Conservation (phyloP, 2,888 invertebrate species). For the Cheilosia impressa region DNA sequence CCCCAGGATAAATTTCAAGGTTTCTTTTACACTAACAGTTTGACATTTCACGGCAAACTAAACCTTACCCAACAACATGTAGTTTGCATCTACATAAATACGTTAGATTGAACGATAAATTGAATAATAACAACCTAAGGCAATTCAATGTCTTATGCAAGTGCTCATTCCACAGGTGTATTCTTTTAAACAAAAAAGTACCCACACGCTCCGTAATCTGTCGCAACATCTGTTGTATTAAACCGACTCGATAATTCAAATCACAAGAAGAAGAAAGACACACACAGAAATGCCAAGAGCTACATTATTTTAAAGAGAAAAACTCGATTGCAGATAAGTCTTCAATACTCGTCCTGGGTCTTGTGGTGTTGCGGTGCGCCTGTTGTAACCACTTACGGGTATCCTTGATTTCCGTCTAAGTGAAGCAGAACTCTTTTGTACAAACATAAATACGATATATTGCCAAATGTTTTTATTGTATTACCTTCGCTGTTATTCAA, state of each 20-base stretch:
- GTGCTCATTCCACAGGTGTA: background rate
- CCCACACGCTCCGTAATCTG: background rate
- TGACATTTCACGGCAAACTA: no score
- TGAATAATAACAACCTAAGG: conserved; percentile 8
- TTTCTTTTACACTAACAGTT: no score
- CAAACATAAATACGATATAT: conserved; percentile 33
- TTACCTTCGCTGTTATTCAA: conserved; percentile 50
- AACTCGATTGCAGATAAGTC: conserved; percentile 32
- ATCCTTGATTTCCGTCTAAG: conserved; percentile 56
- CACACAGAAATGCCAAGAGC: background rate
- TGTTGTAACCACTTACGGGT: conserved; percentile 40
- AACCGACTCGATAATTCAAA: conserved; percentile 14
- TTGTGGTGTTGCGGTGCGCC: conserved; percentile 22
- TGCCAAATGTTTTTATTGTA: conserved; percentile 9
- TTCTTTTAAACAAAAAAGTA: background rate
- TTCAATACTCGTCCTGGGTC: background rate
- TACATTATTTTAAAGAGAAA: conserved; percentile 5
- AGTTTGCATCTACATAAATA: background rate
- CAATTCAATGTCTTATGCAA: background rate
- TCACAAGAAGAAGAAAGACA: background rate
- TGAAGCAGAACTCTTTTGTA: conserved; percentile 51
- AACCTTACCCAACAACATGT: no score
- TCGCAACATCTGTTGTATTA: conserved; percentile 9
- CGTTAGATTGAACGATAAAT: conserved; percentile 1
- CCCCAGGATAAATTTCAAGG: no score